phyloP scores from a whole-genome alignment of 2,113 vertebrate species.

The Pterocles orientalis region DNA sequence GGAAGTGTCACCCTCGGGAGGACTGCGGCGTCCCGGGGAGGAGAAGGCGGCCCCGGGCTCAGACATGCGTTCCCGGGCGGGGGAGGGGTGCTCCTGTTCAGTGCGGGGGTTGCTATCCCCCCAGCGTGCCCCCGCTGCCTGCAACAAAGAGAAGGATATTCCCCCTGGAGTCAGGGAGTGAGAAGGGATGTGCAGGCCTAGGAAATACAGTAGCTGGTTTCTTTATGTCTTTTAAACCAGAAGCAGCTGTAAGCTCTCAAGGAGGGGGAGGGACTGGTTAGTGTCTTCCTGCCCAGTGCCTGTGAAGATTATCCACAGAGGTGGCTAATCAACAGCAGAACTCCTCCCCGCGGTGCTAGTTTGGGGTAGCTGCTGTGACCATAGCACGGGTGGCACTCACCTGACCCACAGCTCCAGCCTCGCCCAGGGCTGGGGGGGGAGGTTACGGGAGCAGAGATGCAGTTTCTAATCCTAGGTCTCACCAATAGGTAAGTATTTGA shows the following conservation, averaged over 20 bases:
- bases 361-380: background rate
- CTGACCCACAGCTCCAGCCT: background rate
- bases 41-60: background rate
- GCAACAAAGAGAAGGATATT: background rate
- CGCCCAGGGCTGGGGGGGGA: background rate
- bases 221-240: background rate
- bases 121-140: background rate
- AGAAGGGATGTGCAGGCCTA: background rate
- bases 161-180: background rate
- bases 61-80: rapidly evolving
- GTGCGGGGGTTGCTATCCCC: too few species aligned
- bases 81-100: too few species aligned
- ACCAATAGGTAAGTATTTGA: background rate
- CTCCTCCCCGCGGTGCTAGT: rapidly evolving
- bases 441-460: background rate
- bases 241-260: background rate
- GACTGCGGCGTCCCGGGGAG: background rate
- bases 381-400: too few species aligned
- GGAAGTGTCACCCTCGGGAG: background rate
- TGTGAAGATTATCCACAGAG: background rate
- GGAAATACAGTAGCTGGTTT: background rate
- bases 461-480: background rate
- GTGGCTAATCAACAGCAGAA: background rate
- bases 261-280: background rate
- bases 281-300: background rate